Evolutionary conservation across 2,797 vertebrate genomes (phyloP).

Genomic region (Spinibarbus caldwelli): DNA sequence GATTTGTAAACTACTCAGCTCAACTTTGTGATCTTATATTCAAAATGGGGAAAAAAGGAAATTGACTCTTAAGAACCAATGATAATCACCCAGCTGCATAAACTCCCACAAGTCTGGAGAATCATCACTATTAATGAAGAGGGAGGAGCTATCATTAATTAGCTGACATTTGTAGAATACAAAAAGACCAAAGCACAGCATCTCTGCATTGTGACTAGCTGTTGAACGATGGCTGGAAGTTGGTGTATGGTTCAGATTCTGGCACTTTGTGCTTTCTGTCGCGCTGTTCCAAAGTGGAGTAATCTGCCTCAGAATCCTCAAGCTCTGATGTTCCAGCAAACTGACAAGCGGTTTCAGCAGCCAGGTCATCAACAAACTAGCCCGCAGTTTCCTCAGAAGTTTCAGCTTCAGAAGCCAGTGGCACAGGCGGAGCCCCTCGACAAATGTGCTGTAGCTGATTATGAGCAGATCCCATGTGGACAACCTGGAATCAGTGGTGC

Average conservation of each 20-base stretch:
- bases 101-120: constrained; percentile 4
- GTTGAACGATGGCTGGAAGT: background rate
- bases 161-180: background rate
- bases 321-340: background rate
- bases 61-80: background rate
- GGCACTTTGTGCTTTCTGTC: background rate
- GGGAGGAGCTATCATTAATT: background rate
- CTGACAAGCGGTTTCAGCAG: background rate
- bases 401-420: background rate
- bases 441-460: too few relatives aligned
- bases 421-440: too few relatives aligned
- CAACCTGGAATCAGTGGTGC: too few relatives aligned
- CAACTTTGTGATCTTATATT: background rate
- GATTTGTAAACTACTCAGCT: too few relatives aligned
- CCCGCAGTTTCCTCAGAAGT: too few relatives aligned
- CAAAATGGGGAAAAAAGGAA: background rate
- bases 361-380: background rate
- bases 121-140: background rate
- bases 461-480: too few relatives aligned
- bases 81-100: background rate
- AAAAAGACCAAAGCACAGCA: background rate
- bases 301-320: background rate
- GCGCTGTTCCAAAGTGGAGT: background rate
- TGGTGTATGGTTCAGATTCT: background rate
- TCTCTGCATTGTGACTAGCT: too few relatives aligned